phyloP scores from a whole-genome alignment of 2,888 invertebrate species.

The Arrhopalites spinosus region DNA sequence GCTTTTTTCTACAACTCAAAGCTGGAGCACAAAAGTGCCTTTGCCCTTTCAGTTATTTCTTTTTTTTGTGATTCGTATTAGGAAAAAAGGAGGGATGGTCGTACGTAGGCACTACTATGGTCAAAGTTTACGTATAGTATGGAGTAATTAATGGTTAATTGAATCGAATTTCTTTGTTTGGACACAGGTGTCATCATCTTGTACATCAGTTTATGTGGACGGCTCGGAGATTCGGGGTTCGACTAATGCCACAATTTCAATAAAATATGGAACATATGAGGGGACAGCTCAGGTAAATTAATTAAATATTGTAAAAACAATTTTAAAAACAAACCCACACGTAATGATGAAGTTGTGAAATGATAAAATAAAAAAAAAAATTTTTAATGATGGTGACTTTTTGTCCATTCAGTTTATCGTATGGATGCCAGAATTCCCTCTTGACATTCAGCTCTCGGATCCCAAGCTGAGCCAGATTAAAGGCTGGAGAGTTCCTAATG shows the following conservation, averaged over 20 bases:
- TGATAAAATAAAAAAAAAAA: no score
- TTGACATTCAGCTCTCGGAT: conserved; percentile 88
- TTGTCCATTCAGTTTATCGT: conserved; percentile 92
- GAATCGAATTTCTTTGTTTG: conserved; percentile 45
- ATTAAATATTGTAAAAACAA: no score
- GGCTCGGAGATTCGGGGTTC: conserved; percentile 94
- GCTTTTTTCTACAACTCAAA: no score
- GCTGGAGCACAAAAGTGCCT: no score
- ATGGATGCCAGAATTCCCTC: conserved; percentile 95
- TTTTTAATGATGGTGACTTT: no score
- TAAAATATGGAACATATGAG: conserved; percentile 79
- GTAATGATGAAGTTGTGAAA: no score
- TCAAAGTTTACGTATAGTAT: no score
- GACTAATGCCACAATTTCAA: conserved; percentile 90
- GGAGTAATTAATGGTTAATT: background rate
- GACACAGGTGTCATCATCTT: conserved; percentile 86
- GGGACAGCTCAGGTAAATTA: conserved; percentile 84
- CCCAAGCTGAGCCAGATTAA: conserved; percentile 88
- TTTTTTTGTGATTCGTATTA: no score
- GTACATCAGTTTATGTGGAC: conserved; percentile 94
- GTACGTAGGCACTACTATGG: no score
- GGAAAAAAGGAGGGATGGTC: no score
- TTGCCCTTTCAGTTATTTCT: no score
- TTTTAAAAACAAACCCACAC: no score
- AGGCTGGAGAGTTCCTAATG: conserved; percentile 90